Evolutionary conservation across 2,888 invertebrate species (phyloP), one percentile per base, ranked within the genome.

Genomic region (Heliconius sara): DNA sequence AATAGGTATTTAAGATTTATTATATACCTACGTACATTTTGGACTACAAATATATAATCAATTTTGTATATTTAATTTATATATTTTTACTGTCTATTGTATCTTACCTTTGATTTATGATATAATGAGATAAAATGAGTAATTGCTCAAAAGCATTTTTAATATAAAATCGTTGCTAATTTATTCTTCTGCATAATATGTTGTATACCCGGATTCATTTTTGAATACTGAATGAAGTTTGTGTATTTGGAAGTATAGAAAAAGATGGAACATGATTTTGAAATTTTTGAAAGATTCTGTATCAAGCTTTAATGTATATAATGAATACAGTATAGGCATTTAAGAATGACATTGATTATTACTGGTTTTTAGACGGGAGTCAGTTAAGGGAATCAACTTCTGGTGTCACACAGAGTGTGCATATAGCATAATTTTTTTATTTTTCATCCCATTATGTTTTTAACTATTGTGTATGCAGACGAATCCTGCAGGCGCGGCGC

Each of bases 161-260:
- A 12, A 9, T n/a, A 13, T 12, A n/a, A 25, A 63, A n/a, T 63
- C n/a, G 25, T 63, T 25, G 25, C 63, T 63, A 60, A 67, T 39
- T 39, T 67, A 67, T 22, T 22, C 30, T n/a, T 16, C 27, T 27
- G 47, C 19, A 52, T 52, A 52, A 52, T 52, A 52, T 27, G 19
- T 25, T 57, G 60, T 65, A 77, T 78, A 72, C 65, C 39, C 77
- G 77, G 77, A 78, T 66, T 72, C 52, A 72, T 27, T 27, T 77
- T 22, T 27, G 25, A 43, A 43, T 39, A 65, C 27, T 2, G 25
- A 27, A 34, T 52, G 47, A 19, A 19, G 47, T 52, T 25, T 72
- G 9, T 52, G 47, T 72, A 1, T 52, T 25, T 30, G 30, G 30
- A 39, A 71, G 39, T 43, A 70, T 70, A 19, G 16, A 25, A 47